phyloP scores from a whole-genome alignment of 2,113 vertebrate genomes.

The Hucho hucho region DNA sequence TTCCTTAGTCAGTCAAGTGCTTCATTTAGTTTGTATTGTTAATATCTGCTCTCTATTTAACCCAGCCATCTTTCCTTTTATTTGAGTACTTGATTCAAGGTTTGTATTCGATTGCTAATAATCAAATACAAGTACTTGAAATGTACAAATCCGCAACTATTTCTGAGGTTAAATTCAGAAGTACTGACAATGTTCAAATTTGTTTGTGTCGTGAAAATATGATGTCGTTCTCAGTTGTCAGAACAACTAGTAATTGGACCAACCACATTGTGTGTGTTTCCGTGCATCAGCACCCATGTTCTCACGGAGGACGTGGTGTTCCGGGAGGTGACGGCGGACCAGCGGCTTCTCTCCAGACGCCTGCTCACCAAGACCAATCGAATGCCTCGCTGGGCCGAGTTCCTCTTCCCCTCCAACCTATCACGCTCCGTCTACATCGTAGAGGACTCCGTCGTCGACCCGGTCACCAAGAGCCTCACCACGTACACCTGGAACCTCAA shows the following conservation, averaged over 20 bases:
- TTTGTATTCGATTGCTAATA: too few species aligned
- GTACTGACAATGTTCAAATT: too few species aligned
- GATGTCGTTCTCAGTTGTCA: too few species aligned
- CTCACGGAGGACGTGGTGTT: constrained; percentile 79
- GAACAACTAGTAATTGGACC: too few species aligned
- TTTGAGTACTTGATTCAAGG: too few species aligned
- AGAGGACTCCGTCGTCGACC: constrained; percentile 79
- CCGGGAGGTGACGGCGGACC: constrained; percentile 74
- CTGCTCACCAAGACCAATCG: constrained; percentile 81
- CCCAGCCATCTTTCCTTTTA: too few species aligned
- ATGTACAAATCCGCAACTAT: too few species aligned
- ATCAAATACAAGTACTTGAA: too few species aligned
- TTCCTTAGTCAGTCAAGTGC: neutral
- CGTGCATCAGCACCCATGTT: constrained; percentile 71
- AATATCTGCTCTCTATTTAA: too few species aligned
- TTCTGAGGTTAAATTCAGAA: too few species aligned
- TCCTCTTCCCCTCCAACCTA: constrained; percentile 70
- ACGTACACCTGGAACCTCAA: constrained; percentile 77
- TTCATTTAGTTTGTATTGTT: neutral
- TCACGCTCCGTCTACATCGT: constrained; percentile 76
- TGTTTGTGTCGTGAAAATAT: too few species aligned
- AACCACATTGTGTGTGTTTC: neutral
- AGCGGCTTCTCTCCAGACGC: constrained; percentile 71
- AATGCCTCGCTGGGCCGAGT: constrained; percentile 78
- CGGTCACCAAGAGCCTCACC: constrained; percentile 63